Conservation (phyloP, 2,797 vertebrate species). For the Heliangelus exortis region DNA sequence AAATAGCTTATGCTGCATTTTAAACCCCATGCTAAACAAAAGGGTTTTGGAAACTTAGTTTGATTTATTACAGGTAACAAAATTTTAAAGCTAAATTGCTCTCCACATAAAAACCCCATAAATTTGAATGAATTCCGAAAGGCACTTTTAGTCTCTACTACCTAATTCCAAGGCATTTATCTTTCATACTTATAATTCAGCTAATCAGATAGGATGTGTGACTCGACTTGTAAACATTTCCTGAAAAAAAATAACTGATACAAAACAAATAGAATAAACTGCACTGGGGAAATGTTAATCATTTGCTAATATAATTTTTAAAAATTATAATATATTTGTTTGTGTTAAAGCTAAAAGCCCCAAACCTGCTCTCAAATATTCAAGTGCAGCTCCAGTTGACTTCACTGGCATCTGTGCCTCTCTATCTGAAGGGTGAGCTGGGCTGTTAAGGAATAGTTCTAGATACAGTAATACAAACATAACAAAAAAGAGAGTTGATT, state of each 20-base stretch:
- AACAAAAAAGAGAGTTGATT: background rate
- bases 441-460: background rate
- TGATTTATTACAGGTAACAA: slow-evolving; percentile 28
- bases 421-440: background rate
- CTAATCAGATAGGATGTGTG: background rate
- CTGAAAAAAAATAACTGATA: background rate
- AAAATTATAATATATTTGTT: background rate
- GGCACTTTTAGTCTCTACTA: background rate
- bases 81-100: slow-evolving; percentile 52
- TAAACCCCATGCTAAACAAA: slow-evolving; percentile 54
- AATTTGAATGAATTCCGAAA: slow-evolving; percentile 45
- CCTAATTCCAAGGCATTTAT: slow-evolving; percentile 8
- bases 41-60: slow-evolving; percentile 45
- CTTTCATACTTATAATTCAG: slow-evolving; percentile 4
- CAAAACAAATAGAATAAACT: background rate
- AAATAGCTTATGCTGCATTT: slow-evolving; percentile 39
- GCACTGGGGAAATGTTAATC: background rate
- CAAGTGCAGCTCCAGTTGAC: background rate
- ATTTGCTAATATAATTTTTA: background rate
- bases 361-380: background rate
- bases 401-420: background rate
- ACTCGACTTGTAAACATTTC: slow-evolving; percentile 11
- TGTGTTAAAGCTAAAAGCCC: background rate
- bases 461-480: background rate
- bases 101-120: slow-evolving; percentile 1